Evolutionary conservation across 2,888 invertebrate species (phyloP).

Genomic region (Orchestes rusci): DNA sequence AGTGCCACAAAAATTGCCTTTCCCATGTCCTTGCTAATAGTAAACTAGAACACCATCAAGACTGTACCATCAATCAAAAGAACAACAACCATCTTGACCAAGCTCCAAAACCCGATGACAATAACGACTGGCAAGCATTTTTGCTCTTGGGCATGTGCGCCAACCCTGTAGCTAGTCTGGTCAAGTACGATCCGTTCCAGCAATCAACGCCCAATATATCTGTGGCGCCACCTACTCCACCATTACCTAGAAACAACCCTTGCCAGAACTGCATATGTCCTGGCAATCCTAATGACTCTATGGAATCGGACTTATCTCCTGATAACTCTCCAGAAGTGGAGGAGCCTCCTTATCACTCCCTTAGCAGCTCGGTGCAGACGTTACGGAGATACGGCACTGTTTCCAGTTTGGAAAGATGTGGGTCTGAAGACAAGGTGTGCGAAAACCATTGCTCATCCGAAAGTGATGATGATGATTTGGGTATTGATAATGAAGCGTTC

Average conservation of each 20-base stretch:
- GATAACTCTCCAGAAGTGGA: slow-evolving; percentile 65
- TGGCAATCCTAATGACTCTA: no score
- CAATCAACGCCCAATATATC: slow-evolving; percentile 28
- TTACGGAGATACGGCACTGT: slow-evolving; percentile 59
- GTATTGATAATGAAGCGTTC: slow-evolving; percentile 42
- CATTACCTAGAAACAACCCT: slow-evolving; percentile 26
- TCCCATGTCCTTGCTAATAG: slow-evolving; percentile 28
- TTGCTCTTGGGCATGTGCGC: slow-evolving; percentile 61
- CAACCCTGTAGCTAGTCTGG: slow-evolving; percentile 53
- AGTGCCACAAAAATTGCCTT: slow-evolving; percentile 72
- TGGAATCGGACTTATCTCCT: slow-evolving; percentile 53
- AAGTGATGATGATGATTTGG: slow-evolving; percentile 30
- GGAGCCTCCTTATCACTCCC: slow-evolving; percentile 66
- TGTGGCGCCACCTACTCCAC: slow-evolving; percentile 34
- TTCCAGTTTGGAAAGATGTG: slow-evolving; percentile 63
- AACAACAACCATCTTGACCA: slow-evolving; percentile 11
- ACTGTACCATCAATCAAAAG: slow-evolving; percentile 28
- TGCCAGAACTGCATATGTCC: no score
- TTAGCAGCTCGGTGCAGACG: slow-evolving; percentile 51
- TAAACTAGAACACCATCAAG: slow-evolving; percentile 14
- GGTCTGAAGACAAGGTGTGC: slow-evolving; percentile 47
- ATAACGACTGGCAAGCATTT: slow-evolving; percentile 58
- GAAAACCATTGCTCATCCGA: slow-evolving; percentile 22
- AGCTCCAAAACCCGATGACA: slow-evolving; percentile 25
- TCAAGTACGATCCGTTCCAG: slow-evolving; percentile 51